A percentile compares a stretch with the other conserved stretches of the same genome.
These are phyloP conservation scores for Seriola rivoliana DNA, from an alignment of 2,113 vertebrate genomes.

Conservation along the genomic window DNA sequence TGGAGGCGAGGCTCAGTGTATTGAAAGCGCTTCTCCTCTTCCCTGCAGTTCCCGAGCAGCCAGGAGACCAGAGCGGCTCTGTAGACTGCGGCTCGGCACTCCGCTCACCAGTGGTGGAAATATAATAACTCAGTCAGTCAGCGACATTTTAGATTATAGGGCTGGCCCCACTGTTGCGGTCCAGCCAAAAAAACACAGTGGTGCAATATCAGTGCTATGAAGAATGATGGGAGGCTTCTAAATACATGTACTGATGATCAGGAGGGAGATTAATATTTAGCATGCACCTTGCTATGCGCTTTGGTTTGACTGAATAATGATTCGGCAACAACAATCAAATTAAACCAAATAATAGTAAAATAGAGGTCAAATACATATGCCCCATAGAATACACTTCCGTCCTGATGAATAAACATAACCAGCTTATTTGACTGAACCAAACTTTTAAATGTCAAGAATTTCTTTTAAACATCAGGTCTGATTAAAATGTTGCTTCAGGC, in stretches of 20 bases:
- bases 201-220: neutral
- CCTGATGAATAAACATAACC: neutral
- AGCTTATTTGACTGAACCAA: neutral
- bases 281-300: neutral
- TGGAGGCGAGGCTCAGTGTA: no score
- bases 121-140: no score
- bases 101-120: no score
- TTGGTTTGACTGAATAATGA: constrained; percentile 1
- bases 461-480: neutral
- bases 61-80: no score
- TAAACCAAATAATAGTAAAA: neutral
- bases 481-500: neutral
- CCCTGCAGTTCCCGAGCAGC: no score
- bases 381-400: neutral
- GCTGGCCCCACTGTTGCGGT: no score
- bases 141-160: no score
- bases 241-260: neutral
- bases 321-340: neutral
- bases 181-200: neutral
- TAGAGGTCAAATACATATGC: neutral
- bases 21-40: no score
- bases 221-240: neutral
- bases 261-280: neutral
- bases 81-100: no score
- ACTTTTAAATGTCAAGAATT: neutral